Evolutionary conservation across 2,888 invertebrate species (phyloP).

Genomic region (Bugula neritina): DNA sequence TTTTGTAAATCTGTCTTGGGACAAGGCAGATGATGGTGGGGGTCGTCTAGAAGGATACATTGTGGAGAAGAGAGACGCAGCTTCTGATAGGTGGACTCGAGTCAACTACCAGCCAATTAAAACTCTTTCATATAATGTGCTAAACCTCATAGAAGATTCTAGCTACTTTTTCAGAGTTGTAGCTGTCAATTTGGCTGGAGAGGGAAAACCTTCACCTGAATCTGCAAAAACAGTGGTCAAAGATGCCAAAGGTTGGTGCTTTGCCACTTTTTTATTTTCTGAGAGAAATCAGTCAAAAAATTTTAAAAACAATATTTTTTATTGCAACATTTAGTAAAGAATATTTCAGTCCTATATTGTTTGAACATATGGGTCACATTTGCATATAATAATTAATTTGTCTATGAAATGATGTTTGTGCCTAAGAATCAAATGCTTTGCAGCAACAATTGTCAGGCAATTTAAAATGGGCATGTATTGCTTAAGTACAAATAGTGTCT

Average conservation of each 20-base stretch:
- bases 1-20: constrained; percentile 44
- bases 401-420: too few relatives aligned
- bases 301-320: too few relatives aligned
- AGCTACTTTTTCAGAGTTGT: constrained; percentile 96
- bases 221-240: constrained; percentile 83
- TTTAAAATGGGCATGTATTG: too few relatives aligned
- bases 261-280: too few relatives aligned
- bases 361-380: too few relatives aligned
- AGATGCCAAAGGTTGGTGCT: constrained; percentile 64
- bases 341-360: too few relatives aligned
- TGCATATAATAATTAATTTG: too few relatives aligned
- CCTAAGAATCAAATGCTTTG: too few relatives aligned
- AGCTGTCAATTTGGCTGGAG: constrained; percentile 90
- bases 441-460: too few relatives aligned
- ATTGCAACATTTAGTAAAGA: too few relatives aligned
- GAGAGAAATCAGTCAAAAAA: too few relatives aligned
- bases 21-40: constrained; percentile 47
- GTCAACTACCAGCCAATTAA: constrained; percentile 59
- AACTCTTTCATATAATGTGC: constrained; percentile 83
- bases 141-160: constrained; percentile 93
- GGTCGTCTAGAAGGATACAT: constrained; percentile 49
- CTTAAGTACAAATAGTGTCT: too few relatives aligned
- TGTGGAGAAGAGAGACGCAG: constrained; percentile 58
- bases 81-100: constrained; percentile 81
- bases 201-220: constrained; percentile 78